Percentiles rank a stretch among this genome's conserved stretches.
Evolutionary conservation across 1,140 invertebrate species (phyloP).

Genomic region (Cherax quadricarinatus): DNA sequence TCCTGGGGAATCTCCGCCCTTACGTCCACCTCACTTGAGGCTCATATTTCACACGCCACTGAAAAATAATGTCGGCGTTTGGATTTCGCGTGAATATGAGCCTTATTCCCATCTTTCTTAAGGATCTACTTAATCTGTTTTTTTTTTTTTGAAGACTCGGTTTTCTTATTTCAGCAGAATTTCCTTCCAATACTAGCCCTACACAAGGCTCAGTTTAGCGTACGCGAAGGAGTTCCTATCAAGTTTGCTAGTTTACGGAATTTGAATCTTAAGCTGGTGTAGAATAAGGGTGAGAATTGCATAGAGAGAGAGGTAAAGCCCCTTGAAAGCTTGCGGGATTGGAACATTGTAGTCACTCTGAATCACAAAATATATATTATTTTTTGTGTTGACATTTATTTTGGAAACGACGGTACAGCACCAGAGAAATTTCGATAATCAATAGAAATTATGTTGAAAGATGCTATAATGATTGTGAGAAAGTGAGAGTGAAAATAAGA

Average conservation of each 20-base stretch:
- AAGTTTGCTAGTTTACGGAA: not conserved
- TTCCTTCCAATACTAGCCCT: not conserved
- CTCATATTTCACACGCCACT: not conserved
- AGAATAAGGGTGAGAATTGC: slow-evolving; percentile 6
- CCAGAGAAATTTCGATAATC: not conserved
- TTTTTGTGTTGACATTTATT: slow-evolving; percentile 38
- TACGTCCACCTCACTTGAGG: no score
- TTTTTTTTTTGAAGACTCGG: not conserved
- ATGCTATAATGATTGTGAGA: no score
- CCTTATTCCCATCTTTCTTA: not conserved
- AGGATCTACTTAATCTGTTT: not conserved
- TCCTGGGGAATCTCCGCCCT: not conserved
- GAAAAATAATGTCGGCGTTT: not conserved
- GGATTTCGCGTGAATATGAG: not conserved
- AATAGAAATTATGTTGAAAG: not conserved
- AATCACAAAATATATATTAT: slow-evolving; percentile 31
- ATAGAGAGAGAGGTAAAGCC: not conserved
- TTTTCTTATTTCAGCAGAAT: not conserved
- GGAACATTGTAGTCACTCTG: slow-evolving; percentile 27
- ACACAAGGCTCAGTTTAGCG: not conserved
- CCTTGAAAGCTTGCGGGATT: slow-evolving; percentile 31
- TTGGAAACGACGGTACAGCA: not conserved
- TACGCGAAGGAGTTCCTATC: not conserved
- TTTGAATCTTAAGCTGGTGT: not conserved
- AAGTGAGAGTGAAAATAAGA: no score